A percentile compares a stretch with the other conserved stretches of the same genome.
phyloP scores from a whole-genome alignment of 2,797 vertebrate species.

The Muraenolepis orangiensis region DNA sequence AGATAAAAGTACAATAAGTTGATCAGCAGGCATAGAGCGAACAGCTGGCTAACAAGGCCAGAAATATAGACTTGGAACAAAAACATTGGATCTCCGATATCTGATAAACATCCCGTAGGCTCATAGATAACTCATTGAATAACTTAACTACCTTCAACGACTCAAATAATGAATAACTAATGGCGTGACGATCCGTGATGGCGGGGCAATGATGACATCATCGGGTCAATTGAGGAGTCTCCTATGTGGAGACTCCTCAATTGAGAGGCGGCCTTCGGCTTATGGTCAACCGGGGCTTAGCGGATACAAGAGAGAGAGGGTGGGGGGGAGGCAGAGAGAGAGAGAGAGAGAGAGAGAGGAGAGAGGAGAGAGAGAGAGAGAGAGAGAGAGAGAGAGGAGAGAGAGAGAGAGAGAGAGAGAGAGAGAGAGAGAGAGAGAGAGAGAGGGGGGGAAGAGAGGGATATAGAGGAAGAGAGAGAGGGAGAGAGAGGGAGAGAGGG shows the following conservation, averaged over 20 bases:
- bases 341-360: constrained; percentile 11
- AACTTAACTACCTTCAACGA: constrained; percentile 8
- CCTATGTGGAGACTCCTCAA: too few relatives aligned
- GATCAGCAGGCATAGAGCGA: too few relatives aligned
- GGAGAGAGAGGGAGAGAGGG: constrained; percentile 9
- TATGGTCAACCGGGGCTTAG: not conserved
- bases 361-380: too few relatives aligned
- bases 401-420: constrained; percentile 36
- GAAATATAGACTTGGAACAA: too few relatives aligned
- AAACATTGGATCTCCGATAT: not conserved
- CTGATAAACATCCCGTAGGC: not conserved
- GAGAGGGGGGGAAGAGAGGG: constrained; percentile 28
- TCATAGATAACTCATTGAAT: constrained; percentile 48
- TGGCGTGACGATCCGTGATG: constrained; percentile 46
- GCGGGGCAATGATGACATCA: constrained; percentile 71
- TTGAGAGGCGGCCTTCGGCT: constrained; percentile 66
- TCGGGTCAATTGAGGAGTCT: constrained; percentile 72
- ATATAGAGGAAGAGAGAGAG: constrained; percentile 5
- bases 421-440: constrained; percentile 49
- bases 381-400: not conserved
- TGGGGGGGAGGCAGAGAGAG: too few relatives aligned
- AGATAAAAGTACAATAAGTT: too few relatives aligned
- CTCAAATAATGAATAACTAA: constrained; percentile 23
- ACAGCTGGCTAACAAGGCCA: too few relatives aligned
- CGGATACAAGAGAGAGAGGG: not conserved